phyloP scores from a whole-genome alignment of 2,888 invertebrate genomes.

The Neoaliturus tenellus region DNA sequence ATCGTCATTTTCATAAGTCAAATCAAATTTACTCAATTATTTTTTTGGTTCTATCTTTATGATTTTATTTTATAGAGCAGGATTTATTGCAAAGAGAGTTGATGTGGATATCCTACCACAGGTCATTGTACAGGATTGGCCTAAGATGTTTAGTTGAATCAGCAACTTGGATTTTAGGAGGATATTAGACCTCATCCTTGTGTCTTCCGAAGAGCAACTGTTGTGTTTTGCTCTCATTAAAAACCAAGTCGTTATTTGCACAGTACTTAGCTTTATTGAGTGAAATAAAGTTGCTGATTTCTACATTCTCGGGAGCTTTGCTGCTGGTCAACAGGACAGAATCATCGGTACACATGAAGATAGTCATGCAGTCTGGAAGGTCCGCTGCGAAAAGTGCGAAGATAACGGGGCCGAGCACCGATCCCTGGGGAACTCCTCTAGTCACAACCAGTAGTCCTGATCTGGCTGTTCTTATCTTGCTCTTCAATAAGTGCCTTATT shows the following conservation, averaged over 20 bases:
- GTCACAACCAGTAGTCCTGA: too few relatives aligned
- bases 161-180: not conserved
- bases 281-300: not conserved
- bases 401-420: too few relatives aligned
- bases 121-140: not conserved
- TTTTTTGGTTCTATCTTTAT: too few relatives aligned
- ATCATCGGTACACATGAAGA: not conserved
- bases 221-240: conserved; percentile 6
- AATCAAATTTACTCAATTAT: too few relatives aligned
- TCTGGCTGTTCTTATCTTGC: too few relatives aligned
- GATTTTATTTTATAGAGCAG: too few relatives aligned
- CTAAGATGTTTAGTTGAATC: not conserved
- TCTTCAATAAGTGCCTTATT: too few relatives aligned
- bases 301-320: not conserved
- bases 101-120: not conserved
- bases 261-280: not conserved
- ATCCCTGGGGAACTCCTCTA: too few relatives aligned
- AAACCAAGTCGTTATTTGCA: not conserved
- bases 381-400: too few relatives aligned
- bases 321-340: not conserved
- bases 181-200: not conserved
- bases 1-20: too few relatives aligned
- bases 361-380: too few relatives aligned
- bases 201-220: not conserved
- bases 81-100: not conserved